Evolutionary conservation across 2,797 vertebrate species (phyloP), one percentile per base, ranked within the genome.

Genomic region (Acipenser transmontanus): DNA sequence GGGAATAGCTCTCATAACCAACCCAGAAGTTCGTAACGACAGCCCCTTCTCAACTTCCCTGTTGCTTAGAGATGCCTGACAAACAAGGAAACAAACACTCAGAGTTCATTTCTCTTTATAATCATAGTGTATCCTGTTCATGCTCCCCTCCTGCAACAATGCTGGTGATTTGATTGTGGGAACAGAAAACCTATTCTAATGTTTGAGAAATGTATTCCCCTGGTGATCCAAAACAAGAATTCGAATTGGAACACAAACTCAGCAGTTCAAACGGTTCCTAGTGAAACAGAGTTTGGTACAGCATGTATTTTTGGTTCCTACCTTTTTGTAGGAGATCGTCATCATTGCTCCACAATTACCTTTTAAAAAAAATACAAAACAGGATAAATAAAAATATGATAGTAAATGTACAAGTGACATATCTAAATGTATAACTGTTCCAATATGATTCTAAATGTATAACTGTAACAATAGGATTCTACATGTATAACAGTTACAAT

Each of bases 241-340:
- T 13, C 14, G 11, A 9, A 8, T 17, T 10, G 8, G 61, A 47
- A 51, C 49, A 63, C 47, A 66, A 6, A 54, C 5, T n/a, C 61
- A 1, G n/a, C 1, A 0, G 1, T 2, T 0, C 7, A 5, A 10
- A 10, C 5, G 1, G 8, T 10, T 63, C 7, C 8, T 12, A 17
- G 49, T 8, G 47, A 59, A 68, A 8, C 7, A 10, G 0, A 0
- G 10, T n/a, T 14, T 1, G 0, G 8, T 7, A 64, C 59, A 56
- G 62, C 48, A 62, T 0, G 0, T 6, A 13, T 20, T 1, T 10
- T 57, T 6, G 7, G 34, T 6, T 71, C 79, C 73, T 68, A 95
- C 95, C 92, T 93, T 94, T 74, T 73, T 92, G 84, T 93, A 98
- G 49, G 74, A 86, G 7, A 98, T 65, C 0, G 85, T 85, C 69